Evolutionary conservation across 2,888 invertebrate species (phyloP).

Genomic region (Lasioglossum malachurum): DNA sequence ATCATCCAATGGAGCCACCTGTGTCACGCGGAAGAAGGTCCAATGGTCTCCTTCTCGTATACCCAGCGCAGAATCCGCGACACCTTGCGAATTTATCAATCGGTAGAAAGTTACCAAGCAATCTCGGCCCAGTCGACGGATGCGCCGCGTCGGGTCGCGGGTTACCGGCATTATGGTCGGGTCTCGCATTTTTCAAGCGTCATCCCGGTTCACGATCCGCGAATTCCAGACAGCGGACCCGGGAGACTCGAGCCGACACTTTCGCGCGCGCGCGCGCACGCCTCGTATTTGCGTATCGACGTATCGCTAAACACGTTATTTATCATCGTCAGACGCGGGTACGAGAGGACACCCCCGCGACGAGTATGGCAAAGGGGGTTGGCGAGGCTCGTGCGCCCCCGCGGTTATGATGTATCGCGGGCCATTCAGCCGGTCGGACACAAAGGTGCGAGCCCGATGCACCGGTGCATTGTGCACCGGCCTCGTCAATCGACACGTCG

Average conservation of each 20-base stretch:
- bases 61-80: neutral
- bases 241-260: conserved; percentile 7
- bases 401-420: conserved; percentile 75
- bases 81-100: neutral
- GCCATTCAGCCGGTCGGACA: conserved; percentile 66
- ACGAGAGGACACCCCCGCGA: conserved; percentile 55
- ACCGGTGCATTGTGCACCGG: conserved; percentile 49
- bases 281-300: conserved; percentile 68
- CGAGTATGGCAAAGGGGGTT: conserved; percentile 53
- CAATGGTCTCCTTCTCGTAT: neutral
- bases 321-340: conserved; percentile 76
- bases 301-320: conserved; percentile 74
- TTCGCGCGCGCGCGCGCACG: conserved; percentile 6
- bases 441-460: conserved; percentile 42
- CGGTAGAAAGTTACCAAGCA: neutral
- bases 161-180: conserved; percentile 23
- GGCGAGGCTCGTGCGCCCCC: conserved; percentile 53
- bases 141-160: neutral
- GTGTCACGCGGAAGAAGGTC: neutral
- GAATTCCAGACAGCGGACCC: conserved; percentile 32
- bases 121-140: neutral
- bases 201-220: conserved; percentile 15
- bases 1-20: neutral
- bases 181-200: conserved; percentile 35
- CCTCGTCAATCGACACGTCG: conserved; percentile 64